phyloP scores from a whole-genome alignment of 2,888 invertebrate genomes.

The Alitta virens region DNA sequence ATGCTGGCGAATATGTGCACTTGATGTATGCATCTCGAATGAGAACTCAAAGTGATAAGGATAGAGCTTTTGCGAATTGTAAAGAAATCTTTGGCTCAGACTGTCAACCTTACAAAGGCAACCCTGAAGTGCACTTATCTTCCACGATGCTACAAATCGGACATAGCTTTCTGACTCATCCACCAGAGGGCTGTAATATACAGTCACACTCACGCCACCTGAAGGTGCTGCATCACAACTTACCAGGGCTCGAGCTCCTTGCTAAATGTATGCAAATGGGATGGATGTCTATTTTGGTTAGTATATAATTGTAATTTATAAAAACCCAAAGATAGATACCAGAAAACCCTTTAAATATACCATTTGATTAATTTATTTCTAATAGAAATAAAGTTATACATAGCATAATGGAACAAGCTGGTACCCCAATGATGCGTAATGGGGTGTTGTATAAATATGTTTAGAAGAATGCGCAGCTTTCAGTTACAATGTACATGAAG shows the following conservation, averaged over 20 bases:
- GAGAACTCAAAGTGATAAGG: conserved; percentile 74
- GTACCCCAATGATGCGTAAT: too few relatives aligned
- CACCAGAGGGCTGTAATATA: not conserved
- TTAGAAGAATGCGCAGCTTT: too few relatives aligned
- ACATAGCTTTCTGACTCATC: conserved; percentile 42
- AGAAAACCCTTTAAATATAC: too few relatives aligned
- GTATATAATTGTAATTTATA: too few relatives aligned
- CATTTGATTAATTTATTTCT: too few relatives aligned
- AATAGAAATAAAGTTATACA: too few relatives aligned
- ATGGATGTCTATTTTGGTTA: conserved; percentile 85
- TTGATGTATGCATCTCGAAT: conserved; percentile 85
- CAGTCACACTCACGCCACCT: not conserved
- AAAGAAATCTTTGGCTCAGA: conserved; percentile 23
- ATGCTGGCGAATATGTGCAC: conserved; percentile 62
- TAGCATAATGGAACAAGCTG: too few relatives aligned
- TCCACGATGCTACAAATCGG: conserved; percentile 47
- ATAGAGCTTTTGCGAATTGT: conserved; percentile 1
- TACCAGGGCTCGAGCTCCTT: conserved; percentile 71
- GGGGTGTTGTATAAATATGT: too few relatives aligned
- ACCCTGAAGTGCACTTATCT: conserved; percentile 33
- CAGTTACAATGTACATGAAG: too few relatives aligned
- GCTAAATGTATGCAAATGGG: conserved; percentile 85
- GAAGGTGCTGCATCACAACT: conserved; percentile 52
- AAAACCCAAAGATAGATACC: too few relatives aligned
- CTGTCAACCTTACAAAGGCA: conserved; percentile 41